Evolutionary conservation across 2,888 invertebrate genomes (phyloP), one percentile per base, ranked within the genome.

Genomic region (Bellardia bayeri): DNA sequence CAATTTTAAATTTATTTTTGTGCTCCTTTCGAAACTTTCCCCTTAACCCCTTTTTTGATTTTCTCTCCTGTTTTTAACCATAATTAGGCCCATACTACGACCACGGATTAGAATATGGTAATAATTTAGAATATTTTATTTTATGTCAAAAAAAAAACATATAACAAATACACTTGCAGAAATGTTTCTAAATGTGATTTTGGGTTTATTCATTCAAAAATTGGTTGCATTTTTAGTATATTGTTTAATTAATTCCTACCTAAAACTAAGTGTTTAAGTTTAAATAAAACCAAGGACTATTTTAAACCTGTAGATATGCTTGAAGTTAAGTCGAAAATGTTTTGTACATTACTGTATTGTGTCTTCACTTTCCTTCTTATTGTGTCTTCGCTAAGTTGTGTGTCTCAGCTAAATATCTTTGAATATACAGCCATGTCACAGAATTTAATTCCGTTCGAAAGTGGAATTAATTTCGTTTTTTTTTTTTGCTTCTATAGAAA

Each of bases 61-160:
- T 88, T 88, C 30, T 71, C 78, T 89, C 69, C 54, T 83, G 49
- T 33, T 86, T 83, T 83, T 80, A 85, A 86, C 89, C 90, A 89
- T 87, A 91, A 92, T 92, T 95, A 95, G 97, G 96, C 97, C 97
- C 94, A 96, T 96, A 94, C 96, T 97, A 94, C 96, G 97, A 95
- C 97, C 97, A 95, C 96, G 97, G 97, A 97, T 97, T 95, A 96
- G 96, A 95, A 96, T 97, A 96, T 97, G 97, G 97, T 97, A 97
- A 97, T 95, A 95, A 95, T 91, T 91, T 91, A 90, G 90, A 89
- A 90, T 92, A 90, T 89, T 91, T 92, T 71, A 72, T 91, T 91
- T 90, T 81, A 66, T 78, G 45, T 79, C 45, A 79, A 71, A 69
- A 69, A 63, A 9, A 72, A 69, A 81, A 61, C 71, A 64, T 54